Conservation (phyloP, 53 echinoderm and acorn worm species). For the Pentamera pediparva region DNA sequence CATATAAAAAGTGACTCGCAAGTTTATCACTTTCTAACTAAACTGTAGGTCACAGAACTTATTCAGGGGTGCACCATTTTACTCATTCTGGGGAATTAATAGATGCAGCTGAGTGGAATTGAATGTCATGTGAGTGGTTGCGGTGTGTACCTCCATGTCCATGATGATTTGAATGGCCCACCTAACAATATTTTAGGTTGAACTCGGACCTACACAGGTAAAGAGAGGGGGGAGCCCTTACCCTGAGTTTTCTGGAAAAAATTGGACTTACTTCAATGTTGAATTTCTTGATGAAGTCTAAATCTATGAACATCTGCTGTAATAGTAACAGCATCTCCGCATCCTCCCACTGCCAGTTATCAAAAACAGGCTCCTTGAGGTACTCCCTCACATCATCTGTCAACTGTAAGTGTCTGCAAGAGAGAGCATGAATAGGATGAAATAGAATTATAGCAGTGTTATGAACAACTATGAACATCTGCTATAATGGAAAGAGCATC, state of each 20-base stretch:
- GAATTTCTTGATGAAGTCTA: slow-evolving; percentile 88
- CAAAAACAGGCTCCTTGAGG: slow-evolving; percentile 83
- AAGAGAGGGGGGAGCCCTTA: too few relatives aligned
- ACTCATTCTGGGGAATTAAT: too few relatives aligned
- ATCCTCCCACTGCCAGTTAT: slow-evolving; percentile 99
- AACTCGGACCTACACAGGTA: too few relatives aligned
- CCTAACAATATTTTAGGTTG: too few relatives aligned
- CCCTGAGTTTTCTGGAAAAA: neutral
- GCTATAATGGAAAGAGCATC: slow-evolving; percentile 89
- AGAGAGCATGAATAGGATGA: neutral
- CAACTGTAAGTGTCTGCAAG: slow-evolving; percentile 81
- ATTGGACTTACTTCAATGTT: slow-evolving; percentile 85
- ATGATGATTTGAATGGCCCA: too few relatives aligned
- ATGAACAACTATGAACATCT: slow-evolving; percentile 99
- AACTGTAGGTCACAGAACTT: too few relatives aligned
- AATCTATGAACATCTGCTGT: slow-evolving; percentile 98
- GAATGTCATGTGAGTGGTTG: too few relatives aligned
- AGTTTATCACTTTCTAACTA: too few relatives aligned
- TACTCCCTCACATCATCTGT: slow-evolving; percentile 92
- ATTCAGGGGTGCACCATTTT: too few relatives aligned
- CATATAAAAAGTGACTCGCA: too few relatives aligned
- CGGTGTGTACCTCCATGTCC: too few relatives aligned
- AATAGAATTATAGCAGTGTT: neutral
- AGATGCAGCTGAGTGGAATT: too few relatives aligned
- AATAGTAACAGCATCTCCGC: slow-evolving; percentile 94